These are phyloP conservation scores for Myxocyprinus asiaticus DNA, from an alignment of 2,113 vertebrate species.

Conservation along the genomic window DNA sequence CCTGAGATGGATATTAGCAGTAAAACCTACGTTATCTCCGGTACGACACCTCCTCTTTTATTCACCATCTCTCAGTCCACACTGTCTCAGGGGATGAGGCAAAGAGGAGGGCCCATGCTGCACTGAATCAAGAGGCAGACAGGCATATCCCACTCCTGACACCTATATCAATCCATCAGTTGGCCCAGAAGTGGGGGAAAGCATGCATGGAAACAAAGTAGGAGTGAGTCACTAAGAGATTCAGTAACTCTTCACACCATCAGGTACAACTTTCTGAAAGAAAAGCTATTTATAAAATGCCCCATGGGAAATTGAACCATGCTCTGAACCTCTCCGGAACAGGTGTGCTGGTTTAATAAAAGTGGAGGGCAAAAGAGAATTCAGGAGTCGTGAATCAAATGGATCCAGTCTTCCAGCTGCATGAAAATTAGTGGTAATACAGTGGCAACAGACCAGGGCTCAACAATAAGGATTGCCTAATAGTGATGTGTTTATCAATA, in stretches of 20 bases:
- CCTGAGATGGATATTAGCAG: slow-evolving; percentile 48
- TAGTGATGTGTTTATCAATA: too few species aligned
- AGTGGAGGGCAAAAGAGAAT: neutral
- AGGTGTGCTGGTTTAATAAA: slow-evolving; percentile 51
- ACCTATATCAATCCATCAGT: neutral
- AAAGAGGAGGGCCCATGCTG: slow-evolving; percentile 2
- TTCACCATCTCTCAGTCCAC: slow-evolving; percentile 48
- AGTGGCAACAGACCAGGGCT: neutral
- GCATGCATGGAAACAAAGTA: slow-evolving; percentile 24
- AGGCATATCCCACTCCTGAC: slow-evolving; percentile 23
- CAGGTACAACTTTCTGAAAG: slow-evolving; percentile 38
- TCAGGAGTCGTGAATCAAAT: slow-evolving; percentile 9
- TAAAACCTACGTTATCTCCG: slow-evolving; percentile 50
- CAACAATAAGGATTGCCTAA: too few species aligned
- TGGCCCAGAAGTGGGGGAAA: neutral
- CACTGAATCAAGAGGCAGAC: slow-evolving; percentile 11
- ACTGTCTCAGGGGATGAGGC: slow-evolving; percentile 24
- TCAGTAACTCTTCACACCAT: slow-evolving; percentile 36
- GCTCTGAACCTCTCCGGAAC: slow-evolving; percentile 28
- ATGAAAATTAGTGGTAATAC: neutral
- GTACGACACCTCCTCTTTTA: slow-evolving; percentile 40
- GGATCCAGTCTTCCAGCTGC: slow-evolving; percentile 16
- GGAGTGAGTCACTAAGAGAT: slow-evolving; percentile 24
- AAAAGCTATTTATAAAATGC: slow-evolving; percentile 47
- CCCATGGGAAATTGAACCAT: slow-evolving; percentile 27